phyloP scores from a whole-genome alignment of 2,797 vertebrate genomes.

The Scleropages formosus region DNA sequence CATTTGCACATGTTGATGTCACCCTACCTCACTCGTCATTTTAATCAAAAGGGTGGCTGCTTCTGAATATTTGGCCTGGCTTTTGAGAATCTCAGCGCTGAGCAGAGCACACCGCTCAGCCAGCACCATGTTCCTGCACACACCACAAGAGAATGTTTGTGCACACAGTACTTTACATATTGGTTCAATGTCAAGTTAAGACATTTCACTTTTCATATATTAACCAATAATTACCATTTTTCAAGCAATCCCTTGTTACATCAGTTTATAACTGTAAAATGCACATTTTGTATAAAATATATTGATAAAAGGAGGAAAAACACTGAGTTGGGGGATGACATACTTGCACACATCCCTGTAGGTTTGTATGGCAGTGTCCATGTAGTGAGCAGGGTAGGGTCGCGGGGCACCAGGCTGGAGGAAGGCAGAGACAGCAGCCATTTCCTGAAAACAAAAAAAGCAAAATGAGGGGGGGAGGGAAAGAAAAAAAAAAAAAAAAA shows the following conservation, averaged over 20 bases:
- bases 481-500: neutral
- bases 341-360: conserved; percentile 97
- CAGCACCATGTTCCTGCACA: conserved; percentile 85
- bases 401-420: conserved; percentile 87
- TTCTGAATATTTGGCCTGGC: conserved; percentile 92
- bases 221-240: too few species aligned
- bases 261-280: too few species aligned
- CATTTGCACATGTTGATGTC: neutral
- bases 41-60: conserved; percentile 93
- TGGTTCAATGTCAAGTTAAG: too few species aligned
- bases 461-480: too few species aligned
- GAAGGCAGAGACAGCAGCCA: conserved; percentile 95
- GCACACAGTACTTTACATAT: too few species aligned
- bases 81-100: conserved; percentile 94
- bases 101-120: conserved; percentile 93
- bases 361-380: conserved; percentile 96
- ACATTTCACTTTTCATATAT: too few species aligned
- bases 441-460: conserved; percentile 73
- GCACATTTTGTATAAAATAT: too few species aligned
- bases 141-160: neutral
- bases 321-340: conserved; percentile 39
- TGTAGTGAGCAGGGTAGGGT: conserved; percentile 94
- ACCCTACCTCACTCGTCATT: conserved; percentile 91
- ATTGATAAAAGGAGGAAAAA: too few species aligned
- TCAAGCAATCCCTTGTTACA: too few species aligned